phyloP scores from a whole-genome alignment of 2,888 invertebrate genomes.

The Encarsia formosa region DNA sequence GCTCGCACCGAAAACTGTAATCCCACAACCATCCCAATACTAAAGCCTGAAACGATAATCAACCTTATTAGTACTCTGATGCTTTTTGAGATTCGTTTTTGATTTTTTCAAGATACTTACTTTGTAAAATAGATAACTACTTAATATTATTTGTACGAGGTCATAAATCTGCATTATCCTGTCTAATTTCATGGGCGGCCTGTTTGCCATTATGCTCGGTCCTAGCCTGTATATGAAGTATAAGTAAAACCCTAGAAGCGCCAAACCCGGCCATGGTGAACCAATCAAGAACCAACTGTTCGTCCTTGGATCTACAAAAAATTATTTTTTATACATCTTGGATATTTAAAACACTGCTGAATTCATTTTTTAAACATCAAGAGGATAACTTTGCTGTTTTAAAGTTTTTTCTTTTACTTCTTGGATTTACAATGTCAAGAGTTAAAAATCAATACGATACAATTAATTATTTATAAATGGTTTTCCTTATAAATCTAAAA shows the following conservation, averaged over 20 bases:
- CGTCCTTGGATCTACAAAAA: slow-evolving; percentile 61
- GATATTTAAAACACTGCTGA: not conserved
- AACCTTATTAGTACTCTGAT: not conserved
- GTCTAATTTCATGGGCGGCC: slow-evolving; percentile 62
- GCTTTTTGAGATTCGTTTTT: no score
- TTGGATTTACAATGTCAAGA: no score
- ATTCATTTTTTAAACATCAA: not conserved
- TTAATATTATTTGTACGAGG: slow-evolving; percentile 61
- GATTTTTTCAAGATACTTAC: slow-evolving; percentile 51
- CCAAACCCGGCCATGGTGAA: slow-evolving; percentile 61
- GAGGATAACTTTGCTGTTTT: no score
- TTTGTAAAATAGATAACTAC: slow-evolving; percentile 55
- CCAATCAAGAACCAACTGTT: slow-evolving; percentile 64
- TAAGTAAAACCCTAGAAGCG: slow-evolving; percentile 60
- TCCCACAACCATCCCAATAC: slow-evolving; percentile 43
- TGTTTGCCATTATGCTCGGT: slow-evolving; percentile 67
- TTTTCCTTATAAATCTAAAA: no score
- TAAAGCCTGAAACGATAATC: slow-evolving; percentile 33
- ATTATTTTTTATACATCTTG: not conserved
- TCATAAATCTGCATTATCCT: slow-evolving; percentile 66
- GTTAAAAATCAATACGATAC: no score
- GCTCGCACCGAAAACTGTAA: slow-evolving; percentile 68
- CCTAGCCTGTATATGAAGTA: slow-evolving; percentile 68
- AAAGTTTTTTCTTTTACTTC: no score
- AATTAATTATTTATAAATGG: no score